phyloP scores from a whole-genome alignment of 2,888 invertebrate genomes.

The Platynereis dumerilii region DNA sequence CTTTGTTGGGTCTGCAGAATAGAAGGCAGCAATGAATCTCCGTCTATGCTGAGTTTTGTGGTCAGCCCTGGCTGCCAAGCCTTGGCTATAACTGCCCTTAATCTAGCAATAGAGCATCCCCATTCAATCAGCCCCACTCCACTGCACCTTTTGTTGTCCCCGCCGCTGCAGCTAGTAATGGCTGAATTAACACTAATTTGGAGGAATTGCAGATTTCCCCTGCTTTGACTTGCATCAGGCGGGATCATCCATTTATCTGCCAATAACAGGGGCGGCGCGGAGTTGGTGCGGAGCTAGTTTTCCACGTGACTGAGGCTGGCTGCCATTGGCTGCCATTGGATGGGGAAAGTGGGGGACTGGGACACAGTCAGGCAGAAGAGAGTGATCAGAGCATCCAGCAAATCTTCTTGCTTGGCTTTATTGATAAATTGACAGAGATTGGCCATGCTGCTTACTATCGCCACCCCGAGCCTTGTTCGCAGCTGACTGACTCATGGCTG shows the following conservation, averaged over 20 bases:
- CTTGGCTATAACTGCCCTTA: too few species aligned
- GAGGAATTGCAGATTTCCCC: constrained; percentile 10
- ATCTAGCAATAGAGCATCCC: too few species aligned
- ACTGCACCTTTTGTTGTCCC: neutral
- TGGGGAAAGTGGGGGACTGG: neutral
- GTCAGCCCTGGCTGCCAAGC: too few species aligned
- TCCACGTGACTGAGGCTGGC: neutral
- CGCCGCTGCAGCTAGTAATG: neutral
- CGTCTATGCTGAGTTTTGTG: too few species aligned
- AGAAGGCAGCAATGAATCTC: too few species aligned
- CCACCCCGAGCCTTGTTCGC: too few species aligned
- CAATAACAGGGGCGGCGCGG: neutral
- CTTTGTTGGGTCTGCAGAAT: too few species aligned
- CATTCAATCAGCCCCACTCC: neutral
- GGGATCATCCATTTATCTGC: constrained; percentile 11
- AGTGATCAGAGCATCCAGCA: neutral
- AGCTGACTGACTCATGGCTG: too few species aligned
- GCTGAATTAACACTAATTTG: constrained; percentile 10
- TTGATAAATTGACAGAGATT: constrained; percentile 6
- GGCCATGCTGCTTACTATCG: too few species aligned
- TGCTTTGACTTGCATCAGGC: constrained; percentile 7
- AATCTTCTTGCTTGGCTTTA: constrained; percentile 3
- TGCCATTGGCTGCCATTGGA: too few species aligned
- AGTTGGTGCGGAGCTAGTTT: constrained; percentile 11
- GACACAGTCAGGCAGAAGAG: constrained; percentile 6